Conservation (phyloP, 2,888 invertebrate genomes). For the Coremacera marginata region DNA sequence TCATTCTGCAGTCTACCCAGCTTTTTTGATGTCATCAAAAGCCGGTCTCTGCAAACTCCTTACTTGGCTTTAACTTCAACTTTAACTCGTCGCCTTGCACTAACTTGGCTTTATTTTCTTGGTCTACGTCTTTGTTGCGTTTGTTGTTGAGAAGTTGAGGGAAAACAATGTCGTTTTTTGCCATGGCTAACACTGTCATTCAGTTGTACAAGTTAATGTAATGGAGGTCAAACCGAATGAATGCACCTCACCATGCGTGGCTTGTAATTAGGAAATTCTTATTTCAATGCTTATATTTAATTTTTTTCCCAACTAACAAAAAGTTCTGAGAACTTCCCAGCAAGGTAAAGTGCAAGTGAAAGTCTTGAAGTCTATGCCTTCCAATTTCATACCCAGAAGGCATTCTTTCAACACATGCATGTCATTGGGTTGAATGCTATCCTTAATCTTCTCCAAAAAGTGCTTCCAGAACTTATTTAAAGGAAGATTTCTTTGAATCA, state of each 20-base stretch:
- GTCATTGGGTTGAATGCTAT: too few relatives aligned
- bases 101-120: neutral
- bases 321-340: too few relatives aligned
- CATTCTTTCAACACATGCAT: too few relatives aligned
- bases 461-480: too few relatives aligned
- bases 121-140: neutral
- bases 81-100: neutral
- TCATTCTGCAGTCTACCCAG: neutral
- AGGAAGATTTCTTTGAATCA: too few relatives aligned
- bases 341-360: too few relatives aligned
- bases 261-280: too few relatives aligned
- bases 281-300: too few relatives aligned
- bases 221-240: neutral
- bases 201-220: neutral
- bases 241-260: neutral
- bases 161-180: constrained; percentile 7
- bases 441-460: too few relatives aligned
- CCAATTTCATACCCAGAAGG: too few relatives aligned
- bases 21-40: constrained; percentile 22
- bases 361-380: too few relatives aligned
- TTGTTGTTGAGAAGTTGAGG: neutral
- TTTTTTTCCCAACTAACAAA: too few relatives aligned
- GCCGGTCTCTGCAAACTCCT: constrained; percentile 17
- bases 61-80: constrained; percentile 7
- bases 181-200: neutral